Percentiles rank a stretch among this genome's conserved stretches.
Evolutionary conservation across 2,113 vertebrate genomes (phyloP).

Genomic region (Cephalopholis sonnerati): DNA sequence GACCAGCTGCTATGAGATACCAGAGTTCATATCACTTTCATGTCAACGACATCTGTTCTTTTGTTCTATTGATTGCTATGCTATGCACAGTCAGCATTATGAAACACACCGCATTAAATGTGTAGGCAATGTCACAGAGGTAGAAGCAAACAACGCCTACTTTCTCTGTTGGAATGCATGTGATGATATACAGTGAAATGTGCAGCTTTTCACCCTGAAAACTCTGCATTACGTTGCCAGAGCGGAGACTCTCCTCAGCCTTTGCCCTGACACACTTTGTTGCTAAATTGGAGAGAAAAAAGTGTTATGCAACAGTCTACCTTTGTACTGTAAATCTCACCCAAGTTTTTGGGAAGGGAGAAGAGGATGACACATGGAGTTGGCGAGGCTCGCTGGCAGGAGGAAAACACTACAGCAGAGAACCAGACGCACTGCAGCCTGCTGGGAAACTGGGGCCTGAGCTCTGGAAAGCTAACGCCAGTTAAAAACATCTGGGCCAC

Average conservation of each 20-base stretch:
- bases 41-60: conserved; percentile 4
- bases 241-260: conserved; percentile 34
- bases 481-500: conserved; percentile 78
- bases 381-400: conserved; percentile 62
- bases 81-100: neutral
- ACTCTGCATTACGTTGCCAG: conserved; percentile 31
- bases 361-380: conserved; percentile 64
- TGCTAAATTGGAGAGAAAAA: conserved; percentile 33
- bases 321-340: conserved; percentile 74
- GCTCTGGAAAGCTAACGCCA: conserved; percentile 59
- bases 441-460: conserved; percentile 68
- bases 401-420: conserved; percentile 48
- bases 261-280: conserved; percentile 49
- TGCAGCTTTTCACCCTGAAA: conserved; percentile 21
- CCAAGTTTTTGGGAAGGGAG: conserved; percentile 49
- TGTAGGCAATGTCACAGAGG: conserved; percentile 26
- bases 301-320: conserved; percentile 71
- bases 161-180: neutral
- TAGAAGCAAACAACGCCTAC: neutral
- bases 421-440: conserved; percentile 61
- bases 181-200: neutral
- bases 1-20: neutral
- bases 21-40: neutral
- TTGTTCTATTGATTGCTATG: neutral
- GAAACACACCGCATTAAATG: neutral